phyloP scores from a whole-genome alignment of 2,797 vertebrate species.

The Gallinago nigripennis region DNA sequence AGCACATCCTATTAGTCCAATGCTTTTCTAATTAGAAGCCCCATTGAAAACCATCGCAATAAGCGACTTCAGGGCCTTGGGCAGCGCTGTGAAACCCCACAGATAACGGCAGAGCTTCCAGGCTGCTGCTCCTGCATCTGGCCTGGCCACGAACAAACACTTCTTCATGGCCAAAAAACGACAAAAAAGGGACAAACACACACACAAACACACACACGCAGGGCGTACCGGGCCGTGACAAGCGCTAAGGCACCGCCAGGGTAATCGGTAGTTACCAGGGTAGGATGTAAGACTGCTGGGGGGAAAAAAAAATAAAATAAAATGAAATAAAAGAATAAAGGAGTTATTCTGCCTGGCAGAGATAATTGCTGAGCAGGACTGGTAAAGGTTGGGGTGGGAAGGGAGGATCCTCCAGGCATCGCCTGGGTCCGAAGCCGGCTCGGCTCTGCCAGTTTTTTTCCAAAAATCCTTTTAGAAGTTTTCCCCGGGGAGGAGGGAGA shows the following conservation, averaged over 20 bases:
- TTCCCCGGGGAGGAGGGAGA: too few species aligned
- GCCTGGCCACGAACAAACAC: not conserved
- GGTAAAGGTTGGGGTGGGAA: rapidly evolving
- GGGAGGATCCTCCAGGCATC: not conserved
- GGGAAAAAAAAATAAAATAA: too few species aligned
- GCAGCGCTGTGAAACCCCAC: rapidly evolving
- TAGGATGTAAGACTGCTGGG: not conserved
- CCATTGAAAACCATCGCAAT: not conserved
- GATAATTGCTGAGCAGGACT: rapidly evolving
- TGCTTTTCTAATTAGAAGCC: slow-evolving; percentile 29
- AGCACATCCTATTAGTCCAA: slow-evolving; percentile 47
- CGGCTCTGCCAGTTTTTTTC: not conserved
- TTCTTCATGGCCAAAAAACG: not conserved
- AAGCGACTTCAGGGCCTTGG: not conserved
- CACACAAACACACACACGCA: too few species aligned
- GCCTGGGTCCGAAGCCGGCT: not conserved
- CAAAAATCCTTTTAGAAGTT: not conserved
- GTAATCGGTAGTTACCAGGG: too few species aligned
- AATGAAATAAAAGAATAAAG: not conserved
- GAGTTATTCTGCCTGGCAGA: not conserved
- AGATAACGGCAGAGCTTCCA: not conserved
- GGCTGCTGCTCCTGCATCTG: not conserved
- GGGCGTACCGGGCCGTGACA: not conserved
- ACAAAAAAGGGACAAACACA: too few species aligned
- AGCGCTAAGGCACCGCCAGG: not conserved